phyloP scores from a whole-genome alignment of 2,113 vertebrate genomes.

The Aramus guarauna region DNA sequence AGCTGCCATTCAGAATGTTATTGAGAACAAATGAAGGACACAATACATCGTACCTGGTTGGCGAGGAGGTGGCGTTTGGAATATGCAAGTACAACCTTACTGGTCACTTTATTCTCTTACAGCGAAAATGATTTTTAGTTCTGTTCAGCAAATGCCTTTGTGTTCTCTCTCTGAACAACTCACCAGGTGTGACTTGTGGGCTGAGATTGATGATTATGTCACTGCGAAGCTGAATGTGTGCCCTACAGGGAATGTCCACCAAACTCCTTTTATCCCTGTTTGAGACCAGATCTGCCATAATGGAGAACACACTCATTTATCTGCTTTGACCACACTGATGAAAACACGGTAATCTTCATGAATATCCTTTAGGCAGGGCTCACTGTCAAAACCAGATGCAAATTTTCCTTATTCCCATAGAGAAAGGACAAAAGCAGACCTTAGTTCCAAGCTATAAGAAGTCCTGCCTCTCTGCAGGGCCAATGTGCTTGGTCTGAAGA shows the following conservation, averaged over 20 bases:
- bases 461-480: not conserved
- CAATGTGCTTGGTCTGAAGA: not conserved
- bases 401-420: not conserved
- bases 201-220: not conserved
- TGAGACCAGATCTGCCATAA: not conserved
- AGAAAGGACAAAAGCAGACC: not conserved
- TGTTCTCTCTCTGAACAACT: not conserved
- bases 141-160: not conserved
- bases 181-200: not conserved
- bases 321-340: not conserved
- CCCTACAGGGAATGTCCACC: not conserved
- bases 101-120: not conserved
- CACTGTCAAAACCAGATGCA: not conserved
- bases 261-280: not conserved
- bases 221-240: not conserved
- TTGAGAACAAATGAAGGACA: not conserved
- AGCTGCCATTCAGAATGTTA: accelerated
- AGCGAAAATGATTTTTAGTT: not conserved
- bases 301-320: not conserved
- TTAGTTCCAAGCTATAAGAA: not conserved
- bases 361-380: not conserved
- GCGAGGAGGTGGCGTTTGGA: not conserved
- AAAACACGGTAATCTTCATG: not conserved
- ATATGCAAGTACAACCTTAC: not conserved
- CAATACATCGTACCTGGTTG: not conserved